Evolutionary conservation across 2,113 vertebrate genomes (phyloP).

Genomic region (Litocranius walleri): DNA sequence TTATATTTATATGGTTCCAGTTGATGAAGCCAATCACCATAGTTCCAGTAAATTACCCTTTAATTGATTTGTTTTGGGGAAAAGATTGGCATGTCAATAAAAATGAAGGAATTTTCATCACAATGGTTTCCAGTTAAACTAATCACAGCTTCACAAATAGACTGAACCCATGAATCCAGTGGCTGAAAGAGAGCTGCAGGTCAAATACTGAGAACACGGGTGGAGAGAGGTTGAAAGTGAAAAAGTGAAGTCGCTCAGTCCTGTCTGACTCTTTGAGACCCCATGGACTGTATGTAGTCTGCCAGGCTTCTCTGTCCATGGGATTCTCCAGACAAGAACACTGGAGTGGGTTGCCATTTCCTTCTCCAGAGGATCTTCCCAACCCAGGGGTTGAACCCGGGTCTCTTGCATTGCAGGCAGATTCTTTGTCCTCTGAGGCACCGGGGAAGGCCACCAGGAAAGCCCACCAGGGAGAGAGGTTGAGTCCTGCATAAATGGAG

Average conservation of each 20-base stretch:
- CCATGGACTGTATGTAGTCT: fast-evolving
- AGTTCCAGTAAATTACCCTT: constrained; percentile 63
- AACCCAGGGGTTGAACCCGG: no score
- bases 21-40: constrained; percentile 58
- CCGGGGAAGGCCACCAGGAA: fast-evolving
- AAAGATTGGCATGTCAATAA: constrained; percentile 67
- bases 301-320: no score
- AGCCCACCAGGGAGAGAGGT: background rate
- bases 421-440: no score
- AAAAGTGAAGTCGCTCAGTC: no score
- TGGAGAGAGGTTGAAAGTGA: background rate
- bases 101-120: constrained; percentile 70
- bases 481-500: constrained; percentile 50
- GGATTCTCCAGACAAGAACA: no score
- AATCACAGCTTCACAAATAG: constrained; percentile 77
- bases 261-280: no score
- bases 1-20: constrained; percentile 72
- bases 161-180: constrained; percentile 58
- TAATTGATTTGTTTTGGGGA: constrained; percentile 66
- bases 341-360: no score
- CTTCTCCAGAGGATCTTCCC: no score
- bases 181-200: constrained; percentile 48
- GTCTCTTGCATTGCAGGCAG: no score
- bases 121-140: constrained; percentile 78
- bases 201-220: constrained; percentile 51